Evolutionary conservation across 1,140 invertebrate species (phyloP).

Genomic region (Leguminivora glycinivorella): DNA sequence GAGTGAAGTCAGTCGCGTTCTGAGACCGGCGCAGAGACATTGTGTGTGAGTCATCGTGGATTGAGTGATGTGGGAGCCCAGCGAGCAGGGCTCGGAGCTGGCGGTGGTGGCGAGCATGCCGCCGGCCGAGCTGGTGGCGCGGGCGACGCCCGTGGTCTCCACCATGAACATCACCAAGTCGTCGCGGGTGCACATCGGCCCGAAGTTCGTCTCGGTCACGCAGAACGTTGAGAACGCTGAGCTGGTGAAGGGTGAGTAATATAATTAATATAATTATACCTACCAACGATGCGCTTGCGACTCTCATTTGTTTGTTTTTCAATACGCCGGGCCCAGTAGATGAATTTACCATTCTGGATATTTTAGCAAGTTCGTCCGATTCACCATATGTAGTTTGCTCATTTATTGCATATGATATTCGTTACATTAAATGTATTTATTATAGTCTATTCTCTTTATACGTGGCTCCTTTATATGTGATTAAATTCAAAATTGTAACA

Average conservation of each 20-base stretch:
- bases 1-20: slow-evolving; percentile 46
- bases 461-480: too few species aligned
- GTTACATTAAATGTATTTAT: too few species aligned
- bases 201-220: slow-evolving; percentile 63
- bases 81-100: slow-evolving; percentile 43
- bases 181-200: slow-evolving; percentile 58
- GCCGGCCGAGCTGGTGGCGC: slow-evolving; percentile 31
- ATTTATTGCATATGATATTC: too few species aligned
- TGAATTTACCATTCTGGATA: too few species aligned
- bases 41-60: slow-evolving; percentile 33
- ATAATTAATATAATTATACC: too few species aligned
- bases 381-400: too few species aligned
- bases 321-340: neutral
- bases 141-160: slow-evolving; percentile 41
- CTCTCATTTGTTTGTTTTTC: neutral
- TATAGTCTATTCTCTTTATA: too few species aligned
- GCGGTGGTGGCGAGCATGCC: slow-evolving; percentile 39
- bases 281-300: neutral
- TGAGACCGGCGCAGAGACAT: slow-evolving; percentile 39
- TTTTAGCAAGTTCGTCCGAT: too few species aligned
- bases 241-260: slow-evolving; percentile 62
- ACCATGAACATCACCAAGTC: slow-evolving; percentile 60
- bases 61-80: slow-evolving; percentile 26
- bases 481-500: too few species aligned
- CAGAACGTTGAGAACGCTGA: slow-evolving; percentile 64